phyloP scores from a whole-genome alignment of 2,888 invertebrate genomes.

The Xanthia icteritia region DNA sequence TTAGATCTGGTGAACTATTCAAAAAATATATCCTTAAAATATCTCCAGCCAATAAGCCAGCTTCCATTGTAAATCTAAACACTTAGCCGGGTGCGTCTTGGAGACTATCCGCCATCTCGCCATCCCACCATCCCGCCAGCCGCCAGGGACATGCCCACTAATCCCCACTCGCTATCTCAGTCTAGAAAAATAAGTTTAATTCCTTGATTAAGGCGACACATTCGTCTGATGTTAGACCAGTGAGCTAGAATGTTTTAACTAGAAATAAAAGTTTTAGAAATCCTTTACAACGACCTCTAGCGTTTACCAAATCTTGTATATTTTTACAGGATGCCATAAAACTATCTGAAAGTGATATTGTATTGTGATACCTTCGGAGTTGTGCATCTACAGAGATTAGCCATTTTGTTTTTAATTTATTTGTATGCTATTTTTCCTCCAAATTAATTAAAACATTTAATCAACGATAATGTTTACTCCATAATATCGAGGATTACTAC shows the following conservation, averaged over 20 bases:
- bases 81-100: conserved; percentile 32
- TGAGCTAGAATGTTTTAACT: conserved; percentile 13
- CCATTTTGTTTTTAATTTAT: neutral
- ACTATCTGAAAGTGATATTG: neutral
- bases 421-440: neutral
- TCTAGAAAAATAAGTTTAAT: conserved; percentile 63
- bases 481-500: neutral
- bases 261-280: neutral
- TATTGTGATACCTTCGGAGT: neutral
- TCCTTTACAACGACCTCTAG: neutral
- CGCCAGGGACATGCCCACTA: conserved; percentile 49
- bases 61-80: conserved; percentile 53
- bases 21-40: conserved; percentile 27
- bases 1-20: conserved; percentile 1
- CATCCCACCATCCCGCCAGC: conserved; percentile 11
- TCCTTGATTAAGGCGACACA: conserved; percentile 62
- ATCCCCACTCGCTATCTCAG: conserved; percentile 55
- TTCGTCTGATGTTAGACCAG: conserved; percentile 40
- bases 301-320: neutral
- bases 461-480: neutral
- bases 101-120: conserved; percentile 14
- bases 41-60: conserved; percentile 32
- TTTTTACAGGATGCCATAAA: neutral
- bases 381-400: neutral
- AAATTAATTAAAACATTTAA: neutral